These are phyloP conservation scores for Hoplias malabaricus DNA, from an alignment of 2,113 vertebrate genomes.

Conservation along the genomic window DNA sequence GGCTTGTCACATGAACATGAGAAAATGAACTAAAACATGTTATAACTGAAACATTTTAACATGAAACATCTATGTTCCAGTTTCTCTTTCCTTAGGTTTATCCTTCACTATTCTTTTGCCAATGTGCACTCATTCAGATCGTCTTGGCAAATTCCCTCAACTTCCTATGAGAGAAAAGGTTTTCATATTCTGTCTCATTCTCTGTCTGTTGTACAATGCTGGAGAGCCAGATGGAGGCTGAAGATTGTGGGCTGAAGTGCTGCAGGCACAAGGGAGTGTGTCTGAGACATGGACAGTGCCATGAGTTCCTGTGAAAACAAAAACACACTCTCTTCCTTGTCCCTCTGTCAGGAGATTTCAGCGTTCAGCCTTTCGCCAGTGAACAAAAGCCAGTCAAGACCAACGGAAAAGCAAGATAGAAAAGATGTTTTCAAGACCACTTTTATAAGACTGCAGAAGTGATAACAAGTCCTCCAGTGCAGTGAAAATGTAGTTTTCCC, in stretches of 20 bases:
- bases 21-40: too few species aligned
- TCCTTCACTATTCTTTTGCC: too few species aligned
- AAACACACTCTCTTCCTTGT: not conserved
- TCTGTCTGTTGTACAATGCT: constrained; percentile 3
- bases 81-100: too few species aligned
- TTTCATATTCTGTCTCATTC: constrained; percentile 1
- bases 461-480: too few species aligned
- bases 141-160: not conserved
- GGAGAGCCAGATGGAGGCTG: constrained; percentile 24
- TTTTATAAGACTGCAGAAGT: not conserved
- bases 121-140: not conserved
- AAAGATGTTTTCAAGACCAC: not conserved
- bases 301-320: constrained; percentile 25
- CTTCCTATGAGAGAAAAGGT: not conserved
- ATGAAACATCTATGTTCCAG: too few species aligned
- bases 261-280: constrained; percentile 16
- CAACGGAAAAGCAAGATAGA: not conserved
- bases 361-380: not conserved
- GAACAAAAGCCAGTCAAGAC: not conserved
- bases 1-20: too few species aligned
- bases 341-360: not conserved
- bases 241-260: constrained; percentile 13
- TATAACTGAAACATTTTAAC: too few species aligned
- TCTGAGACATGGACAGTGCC: constrained; percentile 10
- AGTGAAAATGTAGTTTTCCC: too few species aligned